phyloP scores from a whole-genome alignment of 2,888 invertebrate genomes.

The Cordilura impudica region DNA sequence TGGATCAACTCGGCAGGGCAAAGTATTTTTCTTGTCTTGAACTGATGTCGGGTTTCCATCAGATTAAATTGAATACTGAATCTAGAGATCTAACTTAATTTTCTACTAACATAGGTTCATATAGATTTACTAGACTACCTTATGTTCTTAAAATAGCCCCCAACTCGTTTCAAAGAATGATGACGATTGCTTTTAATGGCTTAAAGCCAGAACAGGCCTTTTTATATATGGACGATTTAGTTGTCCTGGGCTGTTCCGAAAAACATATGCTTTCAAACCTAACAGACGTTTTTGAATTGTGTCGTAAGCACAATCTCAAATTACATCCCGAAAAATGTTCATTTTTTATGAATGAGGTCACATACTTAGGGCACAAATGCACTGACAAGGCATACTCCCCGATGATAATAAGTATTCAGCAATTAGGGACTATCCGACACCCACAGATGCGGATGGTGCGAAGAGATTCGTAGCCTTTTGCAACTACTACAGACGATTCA shows the following conservation, averaged over 20 bases:
- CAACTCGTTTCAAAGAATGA: conserved; percentile 27
- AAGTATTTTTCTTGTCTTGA: conserved; percentile 25
- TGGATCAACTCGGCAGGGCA: background rate
- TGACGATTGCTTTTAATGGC: background rate
- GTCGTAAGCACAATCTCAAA: background rate
- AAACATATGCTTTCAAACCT: background rate
- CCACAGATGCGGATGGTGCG: background rate
- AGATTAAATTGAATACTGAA: background rate
- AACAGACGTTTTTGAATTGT: too few relatives aligned
- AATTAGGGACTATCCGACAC: background rate
- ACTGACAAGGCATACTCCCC: background rate
- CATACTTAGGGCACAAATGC: background rate
- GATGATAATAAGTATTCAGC: background rate
- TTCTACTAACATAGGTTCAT: background rate
- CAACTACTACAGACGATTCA: too few relatives aligned
- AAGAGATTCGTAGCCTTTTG: too few relatives aligned
- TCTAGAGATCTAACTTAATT: conserved; percentile 33
- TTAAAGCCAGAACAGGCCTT: conserved; percentile 3
- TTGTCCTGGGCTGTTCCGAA: conserved; percentile 19
- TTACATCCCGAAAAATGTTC: background rate
- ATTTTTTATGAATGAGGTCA: too few relatives aligned
- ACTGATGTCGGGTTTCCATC: conserved; percentile 8
- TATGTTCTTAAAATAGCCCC: conserved; percentile 14
- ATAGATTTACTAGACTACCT: background rate
- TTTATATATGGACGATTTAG: conserved; percentile 39